Percentiles rank a stretch among this genome's conserved stretches.
phyloP scores from a whole-genome alignment of 2,888 invertebrate species.

The Pseudeuparius sepicola region DNA sequence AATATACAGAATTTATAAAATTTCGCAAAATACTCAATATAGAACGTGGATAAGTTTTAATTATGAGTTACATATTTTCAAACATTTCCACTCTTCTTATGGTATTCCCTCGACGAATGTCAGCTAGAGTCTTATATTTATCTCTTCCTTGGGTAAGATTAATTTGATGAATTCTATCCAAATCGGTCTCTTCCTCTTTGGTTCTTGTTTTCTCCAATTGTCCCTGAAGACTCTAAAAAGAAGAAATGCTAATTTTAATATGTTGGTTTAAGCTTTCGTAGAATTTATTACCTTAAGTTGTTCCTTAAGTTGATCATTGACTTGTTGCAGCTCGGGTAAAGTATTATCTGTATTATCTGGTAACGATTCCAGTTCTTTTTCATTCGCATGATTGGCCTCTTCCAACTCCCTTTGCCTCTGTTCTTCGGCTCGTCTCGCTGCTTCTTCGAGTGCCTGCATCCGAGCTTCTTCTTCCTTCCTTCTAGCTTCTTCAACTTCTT shows the following conservation, averaged over 20 bases:
- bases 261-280: not conserved
- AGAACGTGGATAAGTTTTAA: too few relatives aligned
- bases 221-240: slow-evolving; percentile 31
- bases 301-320: slow-evolving; percentile 33
- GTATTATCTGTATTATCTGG: slow-evolving; percentile 30
- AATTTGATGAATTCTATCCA: slow-evolving; percentile 35
- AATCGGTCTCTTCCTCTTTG: slow-evolving; percentile 31
- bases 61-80: slow-evolving; percentile 37
- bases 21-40: too few relatives aligned
- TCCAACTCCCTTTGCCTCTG: slow-evolving; percentile 20
- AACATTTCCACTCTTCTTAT: slow-evolving; percentile 36
- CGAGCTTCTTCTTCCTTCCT: slow-evolving; percentile 29
- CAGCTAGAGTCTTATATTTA: slow-evolving; percentile 36
- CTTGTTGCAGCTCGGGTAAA: slow-evolving; percentile 32
- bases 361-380: slow-evolving; percentile 28
- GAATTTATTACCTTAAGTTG: slow-evolving; percentile 36
- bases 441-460: slow-evolving; percentile 25
- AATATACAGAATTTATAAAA: too few relatives aligned
- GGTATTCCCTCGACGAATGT: slow-evolving; percentile 37
- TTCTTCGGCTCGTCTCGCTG: slow-evolving; percentile 17
- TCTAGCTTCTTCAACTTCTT: slow-evolving; percentile 32
- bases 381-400: slow-evolving; percentile 18
- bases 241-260: slow-evolving; percentile 3
- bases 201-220: slow-evolving; percentile 32
- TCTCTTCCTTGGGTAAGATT: slow-evolving; percentile 34